Base-by-base conservation (phyloP, 2,113 vertebrate species). In the Caracal caracal region DNA sequence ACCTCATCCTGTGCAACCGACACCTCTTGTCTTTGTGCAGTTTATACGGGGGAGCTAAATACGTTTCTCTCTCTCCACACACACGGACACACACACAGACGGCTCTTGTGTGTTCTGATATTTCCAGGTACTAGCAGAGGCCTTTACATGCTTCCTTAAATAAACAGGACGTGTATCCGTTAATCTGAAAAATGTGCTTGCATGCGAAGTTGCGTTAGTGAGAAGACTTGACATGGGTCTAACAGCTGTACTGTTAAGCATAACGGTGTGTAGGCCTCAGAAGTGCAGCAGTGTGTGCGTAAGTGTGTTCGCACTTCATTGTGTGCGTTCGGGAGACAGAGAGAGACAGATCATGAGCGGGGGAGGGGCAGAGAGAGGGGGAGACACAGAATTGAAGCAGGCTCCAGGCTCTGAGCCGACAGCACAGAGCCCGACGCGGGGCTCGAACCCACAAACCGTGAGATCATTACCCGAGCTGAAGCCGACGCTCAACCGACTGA, bases 1-100 rank as follows among this genome's bases (percentile, higher is more conserved):
- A 43, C 95, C 92, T 98, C 96, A 59, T 90, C 51, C 93, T 70
- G 40, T 75, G 88, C 26, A 9, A 65, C 35, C 1, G 26, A 56
- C 6, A 26, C 61, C 78, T 82, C 95, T 83, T 80, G 85, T 87
- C 70, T 96, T 76, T 94, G 83, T 91, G 73, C 43, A 5, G 17
- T 35, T 37, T 80, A 5, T 17, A 78, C 0, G 0, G 8, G 43
- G 80, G 3, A 53, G 16, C 20, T 43, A n/a, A 76, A 8, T 33
- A 10, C 17, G 8, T 84, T 3, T 24, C 7, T 35, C 5, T 70
- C 10, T 43, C 26, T n/a, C 6, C 26, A 59, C 82, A 71, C 70
- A 90, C 28, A 49, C 65, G 76, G 16, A 0, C 6, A 35, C 5
- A 22, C 12, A 61, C 0, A 0, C 17, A 37, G 30, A 10, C 8